Evolutionary conservation across 2,797 vertebrate species (phyloP), one percentile per base, ranked within the genome.

Genomic region (Sebastiscus tertius): DNA sequence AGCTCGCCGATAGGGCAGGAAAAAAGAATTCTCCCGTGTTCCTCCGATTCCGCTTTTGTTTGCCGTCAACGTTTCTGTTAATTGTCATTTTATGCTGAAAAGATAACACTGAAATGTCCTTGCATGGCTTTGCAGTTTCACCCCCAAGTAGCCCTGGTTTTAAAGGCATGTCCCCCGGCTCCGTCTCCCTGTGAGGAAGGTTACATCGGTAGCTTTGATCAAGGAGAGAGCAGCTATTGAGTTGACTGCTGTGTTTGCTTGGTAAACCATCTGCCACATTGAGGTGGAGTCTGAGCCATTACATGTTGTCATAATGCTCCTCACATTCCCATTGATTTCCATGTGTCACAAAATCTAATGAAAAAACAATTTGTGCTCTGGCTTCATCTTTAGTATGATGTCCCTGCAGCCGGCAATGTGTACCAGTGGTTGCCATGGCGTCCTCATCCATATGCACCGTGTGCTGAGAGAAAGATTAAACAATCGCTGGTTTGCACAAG

Each of bases 71-170:
- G 36, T 18, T 55, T 86, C 61, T 69, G 82, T 87, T 91, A 85
- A 90, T 89, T 91, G 79, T 88, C 80, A 81, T 86, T 87, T 88
- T 76, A 59, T 79, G 77, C 80, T 63, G 61, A 58, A 58, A 70
- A 84, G 75, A 82, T 89, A 82, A 69, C 58, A 49, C 58, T 65
- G 10, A 83, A 84, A 81, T 77, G 83, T 72, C 82, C 72, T 91
- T 87, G 76, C 59, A 33, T 64, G 26, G 79, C 64, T 68, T 1
- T 73, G 65, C 52, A 84, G 61, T 73, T 82, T 77, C 36, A 80
- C 67, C 66, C 52, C 62, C 31, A 88, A 79, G 80, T 71, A 75
- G 55, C 56, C 63, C 31, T 79, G 9, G 2, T 71, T 83, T 84
- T 71, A 34, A 52, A 67, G 34, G 71, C 33, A 77, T 84, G 85